phyloP scores from a whole-genome alignment of 1,140 invertebrate species.

The Zaprionus vittiger region DNA sequence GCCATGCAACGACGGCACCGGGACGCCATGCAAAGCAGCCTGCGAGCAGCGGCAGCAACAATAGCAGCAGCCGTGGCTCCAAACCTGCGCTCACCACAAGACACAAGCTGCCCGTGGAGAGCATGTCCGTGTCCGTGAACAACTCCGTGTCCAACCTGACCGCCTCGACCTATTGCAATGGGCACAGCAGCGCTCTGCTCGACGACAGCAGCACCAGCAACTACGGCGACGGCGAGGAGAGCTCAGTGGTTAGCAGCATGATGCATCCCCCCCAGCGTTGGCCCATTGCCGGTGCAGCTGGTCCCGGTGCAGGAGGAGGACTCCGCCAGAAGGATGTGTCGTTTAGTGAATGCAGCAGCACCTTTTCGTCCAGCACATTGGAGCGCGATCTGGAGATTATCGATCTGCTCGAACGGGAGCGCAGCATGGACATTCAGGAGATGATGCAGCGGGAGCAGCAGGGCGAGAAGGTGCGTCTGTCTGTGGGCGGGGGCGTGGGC shows the following conservation, averaged over 20 bases:
- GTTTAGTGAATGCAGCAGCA: slow-evolving; percentile 78
- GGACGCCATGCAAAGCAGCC: slow-evolving; percentile 32
- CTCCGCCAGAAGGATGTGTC: slow-evolving; percentile 71
- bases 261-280: slow-evolving; percentile 70
- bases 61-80: slow-evolving; percentile 35
- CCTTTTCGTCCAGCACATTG: slow-evolving; percentile 77
- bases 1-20: slow-evolving; percentile 15
- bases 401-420: slow-evolving; percentile 78
- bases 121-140: slow-evolving; percentile 54
- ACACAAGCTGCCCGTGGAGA: slow-evolving; percentile 58
- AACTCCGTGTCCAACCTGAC: slow-evolving; percentile 77
- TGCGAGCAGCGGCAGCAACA: slow-evolving; percentile 37
- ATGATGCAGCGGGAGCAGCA: slow-evolving; percentile 75
- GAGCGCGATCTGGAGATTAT: slow-evolving; percentile 83
- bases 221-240: slow-evolving; percentile 79
- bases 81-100: slow-evolving; percentile 7
- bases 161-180: slow-evolving; percentile 78
- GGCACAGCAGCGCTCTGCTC: slow-evolving; percentile 46
- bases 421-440: slow-evolving; percentile 83
- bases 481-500: slow-evolving; percentile 42
- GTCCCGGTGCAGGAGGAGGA: background rate
- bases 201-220: slow-evolving; percentile 80
- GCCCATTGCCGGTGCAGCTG: slow-evolving; percentile 31
- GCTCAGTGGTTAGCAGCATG: slow-evolving; percentile 80
- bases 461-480: slow-evolving; percentile 60